These are phyloP conservation scores for Diploptera punctata DNA, from an alignment of 2,888 invertebrate species.

Conservation along the genomic window DNA sequence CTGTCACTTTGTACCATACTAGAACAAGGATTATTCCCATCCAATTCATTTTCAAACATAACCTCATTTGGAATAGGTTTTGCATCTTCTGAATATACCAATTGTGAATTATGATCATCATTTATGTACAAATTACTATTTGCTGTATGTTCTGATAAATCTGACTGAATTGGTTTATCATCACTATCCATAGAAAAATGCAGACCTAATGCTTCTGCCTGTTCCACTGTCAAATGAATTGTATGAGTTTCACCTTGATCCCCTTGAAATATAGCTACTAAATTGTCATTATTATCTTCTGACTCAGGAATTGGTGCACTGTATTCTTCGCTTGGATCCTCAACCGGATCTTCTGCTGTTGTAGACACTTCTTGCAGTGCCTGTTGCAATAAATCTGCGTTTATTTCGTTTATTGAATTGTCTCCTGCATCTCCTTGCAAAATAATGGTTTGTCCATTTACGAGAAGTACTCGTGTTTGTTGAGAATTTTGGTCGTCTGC, in stretches of 20 bases:
- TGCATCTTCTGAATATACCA: slow-evolving; percentile 32
- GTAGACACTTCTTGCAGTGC: slow-evolving; percentile 42
- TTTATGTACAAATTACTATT: slow-evolving; percentile 25
- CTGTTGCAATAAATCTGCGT: slow-evolving; percentile 43
- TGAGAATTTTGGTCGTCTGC: slow-evolving; percentile 41
- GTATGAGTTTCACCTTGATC: slow-evolving; percentile 49
- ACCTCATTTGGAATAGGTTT: slow-evolving; percentile 24
- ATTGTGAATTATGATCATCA: slow-evolving; percentile 23
- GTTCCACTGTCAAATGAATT: slow-evolving; percentile 53
- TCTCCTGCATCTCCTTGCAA: slow-evolving; percentile 41
- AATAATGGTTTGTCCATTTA: slow-evolving; percentile 44
- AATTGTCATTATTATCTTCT: slow-evolving; percentile 30
- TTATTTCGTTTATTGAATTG: slow-evolving; percentile 41
- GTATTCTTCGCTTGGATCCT: slow-evolving; percentile 3
- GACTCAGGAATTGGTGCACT: slow-evolving; percentile 8
- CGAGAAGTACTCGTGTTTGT: slow-evolving; percentile 44
- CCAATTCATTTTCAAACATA: slow-evolving; percentile 33
- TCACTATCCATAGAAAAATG: slow-evolving; percentile 50
- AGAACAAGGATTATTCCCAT: not conserved
- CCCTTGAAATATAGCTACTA: slow-evolving; percentile 39
- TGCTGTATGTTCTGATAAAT: slow-evolving; percentile 11
- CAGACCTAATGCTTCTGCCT: slow-evolving; percentile 53
- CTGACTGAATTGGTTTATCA: slow-evolving; percentile 15
- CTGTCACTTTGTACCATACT: slow-evolving; percentile 15
- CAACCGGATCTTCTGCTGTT: slow-evolving; percentile 31